Base-by-base conservation (phyloP, 2,888 invertebrate species). In the Eumacrocentrus americanus region DNA sequence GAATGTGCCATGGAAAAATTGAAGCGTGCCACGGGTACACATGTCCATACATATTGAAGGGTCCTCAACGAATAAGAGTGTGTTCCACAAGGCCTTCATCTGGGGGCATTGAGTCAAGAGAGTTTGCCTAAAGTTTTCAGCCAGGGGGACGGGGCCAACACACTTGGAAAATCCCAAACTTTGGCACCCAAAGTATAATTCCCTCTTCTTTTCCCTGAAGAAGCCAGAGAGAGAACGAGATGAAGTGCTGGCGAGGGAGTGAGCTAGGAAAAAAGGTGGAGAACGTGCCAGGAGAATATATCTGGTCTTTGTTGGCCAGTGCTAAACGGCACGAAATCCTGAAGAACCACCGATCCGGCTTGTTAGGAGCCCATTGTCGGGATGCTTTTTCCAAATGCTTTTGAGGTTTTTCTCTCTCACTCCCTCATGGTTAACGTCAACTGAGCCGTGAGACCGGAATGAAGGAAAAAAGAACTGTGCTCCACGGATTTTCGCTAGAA, bases 361-460 rank as follows among this genome's bases (percentile, higher is more conserved):
- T 76, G 78, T 79, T 78, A 79, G 74, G 67, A 40, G 37, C 37
- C 72, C 61, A 77, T 78, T 78, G 77, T 78, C 64, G 64, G 62
- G 57, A 62, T 42, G 54, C 64, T 65, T 68, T 66, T 66, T 66
- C 61, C 58, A 53, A 52, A 54, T 29, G 12, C 38, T 44, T 40
- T 48, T 46, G 14, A 58, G 53, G 29, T 38, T 38, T 52, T 47
- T 37, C 47, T 61, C 54, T 65, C 63, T 55, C 51, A 54, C 64
- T 58, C 23, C 50, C 62, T 50, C 55, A 53, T 55, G 38, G 56
- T 47, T 63, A 53, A 62, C 60, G 56, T 62, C 62, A 59, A 62
- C 56, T 65, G 58, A 48, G 52, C 62, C 65, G 67, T 67, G 65
- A 64, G 64, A 64, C 47, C 52, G 48, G 48, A 53, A 46, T 54